phyloP scores from a whole-genome alignment of 2,113 vertebrate genomes.

The Speoplatyrhinus poulsoni region DNA sequence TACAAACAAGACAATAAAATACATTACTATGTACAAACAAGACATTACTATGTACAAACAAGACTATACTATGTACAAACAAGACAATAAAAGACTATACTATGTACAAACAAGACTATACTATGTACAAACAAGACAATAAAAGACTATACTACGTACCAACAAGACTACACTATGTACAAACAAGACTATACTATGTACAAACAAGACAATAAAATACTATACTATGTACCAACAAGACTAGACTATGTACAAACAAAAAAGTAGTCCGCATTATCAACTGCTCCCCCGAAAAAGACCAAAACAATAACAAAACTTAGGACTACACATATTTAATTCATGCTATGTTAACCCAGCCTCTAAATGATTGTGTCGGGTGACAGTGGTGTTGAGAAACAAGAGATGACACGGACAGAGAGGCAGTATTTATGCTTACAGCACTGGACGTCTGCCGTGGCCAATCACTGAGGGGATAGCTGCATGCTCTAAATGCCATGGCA shows the following conservation, averaged over 20 bases:
- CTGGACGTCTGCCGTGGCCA: conserved; percentile 12
- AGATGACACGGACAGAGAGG: conserved; percentile 4
- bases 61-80: no score
- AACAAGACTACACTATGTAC: no score
- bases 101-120: no score
- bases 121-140: background rate
- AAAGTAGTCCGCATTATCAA: background rate
- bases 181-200: no score
- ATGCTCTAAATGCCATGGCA: conserved; percentile 6
- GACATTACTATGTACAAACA: no score
- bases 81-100: no score
- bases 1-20: no score
- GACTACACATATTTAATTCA: background rate
- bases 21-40: background rate
- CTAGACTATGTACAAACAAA: no score
- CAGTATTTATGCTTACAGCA: conserved; percentile 2
- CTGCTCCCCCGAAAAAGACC: background rate
- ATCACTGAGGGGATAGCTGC: conserved; percentile 4
- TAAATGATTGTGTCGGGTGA: conserved; percentile 19
- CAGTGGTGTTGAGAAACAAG: conserved; percentile 8
- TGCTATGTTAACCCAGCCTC: conserved; percentile 1
- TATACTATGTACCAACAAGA: no score
- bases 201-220: no score
- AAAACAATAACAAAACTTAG: background rate
- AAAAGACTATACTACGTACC: no score